phyloP scores from a whole-genome alignment of 2,888 invertebrate species.

The Tetheella fluctuosa region DNA sequence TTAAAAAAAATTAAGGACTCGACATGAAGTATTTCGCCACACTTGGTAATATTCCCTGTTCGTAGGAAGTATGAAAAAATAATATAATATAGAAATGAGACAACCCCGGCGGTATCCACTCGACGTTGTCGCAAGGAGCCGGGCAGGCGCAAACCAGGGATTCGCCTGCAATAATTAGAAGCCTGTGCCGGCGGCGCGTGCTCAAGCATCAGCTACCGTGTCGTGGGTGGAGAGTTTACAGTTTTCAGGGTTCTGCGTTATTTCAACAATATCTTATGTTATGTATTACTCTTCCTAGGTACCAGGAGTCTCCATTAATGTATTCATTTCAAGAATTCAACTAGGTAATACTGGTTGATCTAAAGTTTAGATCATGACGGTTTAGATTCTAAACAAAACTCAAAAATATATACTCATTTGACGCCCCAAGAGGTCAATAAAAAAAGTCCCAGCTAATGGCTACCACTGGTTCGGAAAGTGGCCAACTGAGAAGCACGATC shows the following conservation, averaged over 20 bases:
- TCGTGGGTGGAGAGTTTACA: background rate
- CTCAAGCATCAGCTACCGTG: constrained; percentile 37
- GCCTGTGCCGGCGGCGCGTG: constrained; percentile 50
- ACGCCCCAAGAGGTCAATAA: too few relatives aligned
- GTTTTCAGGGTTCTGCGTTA: constrained; percentile 12
- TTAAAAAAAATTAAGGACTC: too few relatives aligned
- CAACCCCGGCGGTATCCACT: constrained; percentile 29
- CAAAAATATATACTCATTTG: too few relatives aligned
- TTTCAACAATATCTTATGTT: background rate
- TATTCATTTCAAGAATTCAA: too few relatives aligned
- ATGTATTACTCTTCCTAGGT: too few relatives aligned
- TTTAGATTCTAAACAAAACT: too few relatives aligned
- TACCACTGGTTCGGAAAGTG: too few relatives aligned
- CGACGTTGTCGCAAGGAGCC: constrained; percentile 37
- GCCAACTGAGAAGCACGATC: too few relatives aligned
- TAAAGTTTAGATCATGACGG: too few relatives aligned
- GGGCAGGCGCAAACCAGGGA: constrained; percentile 24
- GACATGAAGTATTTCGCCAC: background rate
- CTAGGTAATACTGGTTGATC: too few relatives aligned
- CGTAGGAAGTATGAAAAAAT: constrained; percentile 2
- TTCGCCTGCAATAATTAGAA: constrained; percentile 56
- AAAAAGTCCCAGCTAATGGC: too few relatives aligned
- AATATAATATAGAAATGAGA: constrained; percentile 8
- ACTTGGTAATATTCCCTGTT: constrained; percentile 23
- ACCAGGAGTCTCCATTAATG: too few relatives aligned